phyloP scores from a whole-genome alignment of 2,113 vertebrate genomes.

The Podarcis raffonei region DNA sequence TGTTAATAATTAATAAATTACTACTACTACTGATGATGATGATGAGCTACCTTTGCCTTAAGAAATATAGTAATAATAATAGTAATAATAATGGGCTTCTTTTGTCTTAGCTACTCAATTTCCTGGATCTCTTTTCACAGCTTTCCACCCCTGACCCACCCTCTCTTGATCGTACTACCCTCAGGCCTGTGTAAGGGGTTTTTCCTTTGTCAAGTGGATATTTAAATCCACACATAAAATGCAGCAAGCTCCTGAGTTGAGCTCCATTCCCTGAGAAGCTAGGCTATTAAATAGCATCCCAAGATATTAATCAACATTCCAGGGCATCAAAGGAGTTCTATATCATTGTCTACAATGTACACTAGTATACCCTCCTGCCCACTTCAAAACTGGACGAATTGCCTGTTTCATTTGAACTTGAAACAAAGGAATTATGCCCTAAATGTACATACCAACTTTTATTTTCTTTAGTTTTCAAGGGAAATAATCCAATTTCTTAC shows the following conservation, averaged over 20 bases:
- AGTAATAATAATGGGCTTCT: not conserved
- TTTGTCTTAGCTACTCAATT: not conserved
- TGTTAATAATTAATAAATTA: too few relatives aligned
- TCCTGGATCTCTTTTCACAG: not conserved
- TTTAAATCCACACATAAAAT: not conserved
- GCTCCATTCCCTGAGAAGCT: not conserved
- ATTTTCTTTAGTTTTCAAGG: not conserved
- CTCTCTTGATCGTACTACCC: not conserved
- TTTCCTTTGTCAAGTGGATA: not conserved
- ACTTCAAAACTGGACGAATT: too few relatives aligned
- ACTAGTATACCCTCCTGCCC: not conserved
- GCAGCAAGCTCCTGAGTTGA: not conserved
- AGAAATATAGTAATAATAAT: too few relatives aligned
- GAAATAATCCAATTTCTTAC: not conserved
- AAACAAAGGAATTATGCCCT: not conserved
- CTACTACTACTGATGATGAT: too few relatives aligned
- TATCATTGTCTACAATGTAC: too few relatives aligned
- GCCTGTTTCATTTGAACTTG: not conserved
- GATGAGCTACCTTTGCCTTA: too few relatives aligned
- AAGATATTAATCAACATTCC: not conserved
- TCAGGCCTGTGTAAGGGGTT: not conserved
- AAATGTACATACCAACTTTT: not conserved
- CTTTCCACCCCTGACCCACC: not conserved
- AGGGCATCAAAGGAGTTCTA: not conserved
- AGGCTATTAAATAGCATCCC: not conserved